Evolutionary conservation across 35 echinoderm and acorn worm genomes (phyloP), one percentile per base, ranked within the genome.

Genomic region (Hemicentrotus pulcherrimus): DNA sequence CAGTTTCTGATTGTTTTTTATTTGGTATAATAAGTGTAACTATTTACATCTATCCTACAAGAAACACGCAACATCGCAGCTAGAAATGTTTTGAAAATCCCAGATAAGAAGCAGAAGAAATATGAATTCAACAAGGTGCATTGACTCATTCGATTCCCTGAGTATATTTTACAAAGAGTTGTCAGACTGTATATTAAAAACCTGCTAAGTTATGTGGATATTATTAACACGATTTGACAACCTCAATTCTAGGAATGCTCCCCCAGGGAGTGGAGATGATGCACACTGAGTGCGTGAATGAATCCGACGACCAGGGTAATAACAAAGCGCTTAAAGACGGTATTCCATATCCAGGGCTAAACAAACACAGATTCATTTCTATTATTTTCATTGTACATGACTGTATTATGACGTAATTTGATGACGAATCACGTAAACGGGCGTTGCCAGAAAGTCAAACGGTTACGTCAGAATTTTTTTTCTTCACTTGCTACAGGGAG

Each of bases 1-100:
- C 15, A 47, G 32, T 90, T 45, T 90, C 2, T 45, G 32, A 32
- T 90, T 47, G 15, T 45, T 90, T 47, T 89, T 86, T 85, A 90
- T 90, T 90, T 16, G 87, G 88, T 90, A 47, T 90, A 46, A n/a
- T n/a, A 90, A 32, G n/a, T 90, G 88, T 90, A 45, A 90, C 46
- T 90, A 90, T 90, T 15, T 90, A 90, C 88, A 90, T 90, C 88
- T 90, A 90, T 33, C 19, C 88, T 90, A 90, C 32, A 90, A 15
- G 4, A 47, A 90, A 90, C 88, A 90, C n/a, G 19, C 88, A 90
- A 32, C 13, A 24, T 90, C 46, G 46, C 88, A 47, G 88, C 88
- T 45, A 47, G 32, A 90, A 90, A 45, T 15, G 4, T 10, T 45
- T 31, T 32, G 19, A 47, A 90, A 28, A 90, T 46, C 46, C 16